A percentile compares a stretch with the other conserved stretches of the same genome.
Evolutionary conservation across 2,797 vertebrate species (phyloP).

Genomic region (Cheirogaleus major): DNA sequence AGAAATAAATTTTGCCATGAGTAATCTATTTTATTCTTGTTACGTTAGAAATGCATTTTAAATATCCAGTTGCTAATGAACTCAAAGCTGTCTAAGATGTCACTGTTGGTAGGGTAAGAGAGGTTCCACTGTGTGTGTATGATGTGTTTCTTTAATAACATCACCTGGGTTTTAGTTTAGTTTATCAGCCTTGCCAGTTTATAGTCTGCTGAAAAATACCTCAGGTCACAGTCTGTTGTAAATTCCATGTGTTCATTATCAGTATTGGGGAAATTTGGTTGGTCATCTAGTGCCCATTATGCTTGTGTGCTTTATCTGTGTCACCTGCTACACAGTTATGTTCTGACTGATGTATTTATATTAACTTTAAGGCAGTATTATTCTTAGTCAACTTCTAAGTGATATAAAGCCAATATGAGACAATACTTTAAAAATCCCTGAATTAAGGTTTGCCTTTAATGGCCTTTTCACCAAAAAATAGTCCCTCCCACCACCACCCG

Average conservation of each 20-base stretch:
- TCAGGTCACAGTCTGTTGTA: accelerated
- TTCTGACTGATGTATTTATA: not conserved
- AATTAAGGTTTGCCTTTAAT: not conserved
- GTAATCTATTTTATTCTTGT: not conserved
- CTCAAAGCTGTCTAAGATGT: not conserved
- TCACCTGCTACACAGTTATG: not conserved
- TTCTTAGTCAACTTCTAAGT: not conserved
- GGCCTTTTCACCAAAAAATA: not conserved
- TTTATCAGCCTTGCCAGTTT: not conserved
- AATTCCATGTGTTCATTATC: not conserved
- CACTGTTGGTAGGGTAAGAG: not conserved
- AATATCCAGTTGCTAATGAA: not conserved
- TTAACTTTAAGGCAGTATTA: not conserved
- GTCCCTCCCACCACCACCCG: no score
- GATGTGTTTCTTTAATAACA: not conserved
- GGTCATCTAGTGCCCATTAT: not conserved
- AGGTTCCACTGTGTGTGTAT: not conserved
- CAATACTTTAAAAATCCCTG: not conserved
- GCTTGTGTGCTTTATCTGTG: not conserved
- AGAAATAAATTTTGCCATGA: not conserved
- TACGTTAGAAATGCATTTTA: not conserved
- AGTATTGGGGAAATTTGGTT: no score
- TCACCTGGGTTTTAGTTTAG: not conserved
- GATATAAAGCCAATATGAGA: not conserved
- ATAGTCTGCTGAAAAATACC: not conserved